A percentile compares a stretch with the other conserved stretches of the same genome.
Conservation (phyloP, 1,140 invertebrate species). For the Laupala kohalensis region DNA sequence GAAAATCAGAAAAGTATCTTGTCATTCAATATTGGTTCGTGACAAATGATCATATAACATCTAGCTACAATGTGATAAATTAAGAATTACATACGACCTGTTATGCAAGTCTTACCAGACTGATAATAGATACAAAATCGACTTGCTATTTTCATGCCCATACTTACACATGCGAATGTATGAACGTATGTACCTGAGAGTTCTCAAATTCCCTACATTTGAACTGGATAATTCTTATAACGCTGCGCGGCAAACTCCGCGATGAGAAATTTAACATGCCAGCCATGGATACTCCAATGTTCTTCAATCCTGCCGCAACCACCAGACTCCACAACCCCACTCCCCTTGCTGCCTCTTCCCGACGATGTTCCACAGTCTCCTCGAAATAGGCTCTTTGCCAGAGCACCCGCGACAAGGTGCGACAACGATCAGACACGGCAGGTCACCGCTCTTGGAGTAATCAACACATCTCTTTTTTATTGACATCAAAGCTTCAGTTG, state of each 20-base stretch:
- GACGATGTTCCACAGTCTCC: not conserved
- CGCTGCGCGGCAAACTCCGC: constrained; percentile 22
- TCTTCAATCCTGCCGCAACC: too few species aligned
- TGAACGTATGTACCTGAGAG: constrained; percentile 22
- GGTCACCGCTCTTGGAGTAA: not conserved
- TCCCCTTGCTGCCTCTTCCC: not conserved
- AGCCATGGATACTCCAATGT: constrained; percentile 19
- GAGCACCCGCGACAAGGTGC: too few species aligned
- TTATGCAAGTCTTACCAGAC: not conserved
- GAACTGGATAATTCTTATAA: constrained; percentile 23
- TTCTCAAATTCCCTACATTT: constrained; percentile 24
- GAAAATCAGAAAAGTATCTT: too few species aligned
- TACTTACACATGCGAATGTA: not conserved
- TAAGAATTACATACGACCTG: too few species aligned
- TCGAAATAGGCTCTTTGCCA: not conserved
- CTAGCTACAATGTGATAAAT: too few species aligned
- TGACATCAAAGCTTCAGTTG: too few species aligned
- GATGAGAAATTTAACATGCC: constrained; percentile 25
- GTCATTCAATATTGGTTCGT: too few species aligned
- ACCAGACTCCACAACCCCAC: not conserved
- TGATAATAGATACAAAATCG: not conserved
- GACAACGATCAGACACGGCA: not conserved
- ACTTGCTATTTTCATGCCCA: not conserved
- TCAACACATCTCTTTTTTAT: not conserved
- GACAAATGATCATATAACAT: too few species aligned